Base-by-base conservation (phyloP, 2,797 vertebrate species). In the Chromobotia macracanthus region DNA sequence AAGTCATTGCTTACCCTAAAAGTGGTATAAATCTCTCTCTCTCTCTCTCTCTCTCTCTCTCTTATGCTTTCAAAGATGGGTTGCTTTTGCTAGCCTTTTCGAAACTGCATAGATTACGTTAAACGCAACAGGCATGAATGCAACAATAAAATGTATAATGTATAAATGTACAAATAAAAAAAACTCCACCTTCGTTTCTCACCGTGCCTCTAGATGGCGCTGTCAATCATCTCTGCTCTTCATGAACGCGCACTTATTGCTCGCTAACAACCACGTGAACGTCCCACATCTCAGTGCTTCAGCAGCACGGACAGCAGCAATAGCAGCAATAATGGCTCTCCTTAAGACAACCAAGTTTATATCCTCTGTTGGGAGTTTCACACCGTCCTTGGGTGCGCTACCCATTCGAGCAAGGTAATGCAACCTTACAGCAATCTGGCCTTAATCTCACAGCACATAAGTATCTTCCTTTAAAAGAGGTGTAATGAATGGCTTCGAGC, bases 391-490 rank as follows among this genome's bases (percentile, higher is more conserved):
- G 79, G 93, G 93, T 44, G 88, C 90, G 0, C 71, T 91, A 38
- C 91, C 94, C 46, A 80, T 88, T 85, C 92, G 96, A 65, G 92
- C 94, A 90, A 97, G 96, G 96, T 97, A 92, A 93, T 3, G 8
- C 16, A 41, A 0, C 31, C 56, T 79, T 35, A 23, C 21, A 23
- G 31, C 35, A 38, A 51, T 23, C n/a, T 28, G 16, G 7, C 2
- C 23, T 74, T 75, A 28, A 13, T 60, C 28, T 44, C 28, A 46
- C 15, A 21, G 41, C n/a, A 13, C 41, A 38, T 15, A 15, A 4
- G 13, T 60, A 38, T 55, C 19, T 51, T n/a, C 2, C 23, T 6
- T 28, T 64, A 10, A 16, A 10, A 50, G 12, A 72, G 7, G 3
- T 16, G 5, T 23, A 16, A 0, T 18, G 19, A 15, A 56, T 19